Conservation (phyloP, 2,888 invertebrate genomes). For the Drosophila melanosoma region DNA sequence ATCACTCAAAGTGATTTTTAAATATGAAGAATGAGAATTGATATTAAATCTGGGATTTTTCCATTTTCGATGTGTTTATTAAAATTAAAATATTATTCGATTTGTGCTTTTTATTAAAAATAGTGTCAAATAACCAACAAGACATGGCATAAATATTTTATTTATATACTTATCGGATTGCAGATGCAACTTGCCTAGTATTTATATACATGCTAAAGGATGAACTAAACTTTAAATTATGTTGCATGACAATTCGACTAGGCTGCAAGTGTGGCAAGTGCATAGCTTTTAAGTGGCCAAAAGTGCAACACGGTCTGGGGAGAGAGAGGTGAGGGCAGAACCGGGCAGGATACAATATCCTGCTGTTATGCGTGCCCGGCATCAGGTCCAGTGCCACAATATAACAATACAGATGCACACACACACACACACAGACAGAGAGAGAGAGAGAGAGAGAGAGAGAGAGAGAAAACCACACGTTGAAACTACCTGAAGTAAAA, state of each 20-base stretch:
- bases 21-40: not conserved
- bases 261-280: conserved; percentile 18
- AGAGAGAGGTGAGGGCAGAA: conserved; percentile 15
- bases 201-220: not conserved
- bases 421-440: conserved; percentile 18
- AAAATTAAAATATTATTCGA: not conserved
- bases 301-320: conserved; percentile 62
- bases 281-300: conserved; percentile 73
- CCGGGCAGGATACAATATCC: conserved; percentile 47
- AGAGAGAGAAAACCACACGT: conserved; percentile 18
- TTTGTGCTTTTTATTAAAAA: not conserved
- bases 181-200: not conserved
- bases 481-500: conserved; percentile 79
- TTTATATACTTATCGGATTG: not conserved
- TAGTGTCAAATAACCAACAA: not conserved
- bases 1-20: not conserved
- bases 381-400: conserved; percentile 60
- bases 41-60: not conserved
- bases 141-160: too few relatives aligned
- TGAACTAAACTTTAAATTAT: not conserved
- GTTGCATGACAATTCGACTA: conserved; percentile 9
- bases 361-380: conserved; percentile 37
- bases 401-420: conserved; percentile 54
- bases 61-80: not conserved
- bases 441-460: conserved; percentile 1